Percentiles rank a stretch among this genome's conserved stretches.
Evolutionary conservation across 2,888 invertebrate genomes (phyloP).

Genomic region (Antitype chi): DNA sequence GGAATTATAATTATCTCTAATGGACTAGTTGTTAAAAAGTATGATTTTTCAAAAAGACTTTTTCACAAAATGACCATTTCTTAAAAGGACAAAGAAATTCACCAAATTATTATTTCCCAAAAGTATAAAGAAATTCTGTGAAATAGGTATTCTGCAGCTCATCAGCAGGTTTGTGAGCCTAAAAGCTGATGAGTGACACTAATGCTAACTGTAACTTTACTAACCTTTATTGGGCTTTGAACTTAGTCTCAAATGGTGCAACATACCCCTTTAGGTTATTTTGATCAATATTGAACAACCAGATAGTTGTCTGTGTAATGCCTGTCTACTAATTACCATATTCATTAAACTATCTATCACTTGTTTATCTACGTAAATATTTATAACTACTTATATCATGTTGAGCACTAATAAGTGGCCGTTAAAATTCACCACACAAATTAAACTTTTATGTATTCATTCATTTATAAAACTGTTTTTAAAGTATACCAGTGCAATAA

Average conservation of each 20-base stretch:
- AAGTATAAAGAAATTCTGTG: neutral
- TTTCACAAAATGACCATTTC: neutral
- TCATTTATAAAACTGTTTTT: too few species aligned
- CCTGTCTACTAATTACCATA: constrained; percentile 6
- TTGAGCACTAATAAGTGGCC: neutral
- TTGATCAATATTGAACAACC: neutral
- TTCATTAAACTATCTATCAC: constrained; percentile 3
- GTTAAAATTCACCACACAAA: neutral
- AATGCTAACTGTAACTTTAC: neutral
- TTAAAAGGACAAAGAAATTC: neutral
- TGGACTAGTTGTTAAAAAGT: neutral
- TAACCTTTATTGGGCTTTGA: neutral
- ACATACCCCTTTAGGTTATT: neutral
- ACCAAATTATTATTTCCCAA: neutral
- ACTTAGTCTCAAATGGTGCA: neutral
- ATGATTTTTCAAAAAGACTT: neutral
- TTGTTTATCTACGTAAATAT: neutral
- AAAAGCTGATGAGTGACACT: neutral
- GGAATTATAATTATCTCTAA: too few species aligned
- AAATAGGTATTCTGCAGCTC: neutral
- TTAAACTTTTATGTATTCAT: neutral
- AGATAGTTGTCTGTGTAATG: constrained; percentile 4
- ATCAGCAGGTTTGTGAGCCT: neutral
- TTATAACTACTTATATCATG: neutral
- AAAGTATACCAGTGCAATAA: too few species aligned